Base-by-base conservation (phyloP, 1,140 invertebrate genomes). In the Achatina immaculata region DNA sequence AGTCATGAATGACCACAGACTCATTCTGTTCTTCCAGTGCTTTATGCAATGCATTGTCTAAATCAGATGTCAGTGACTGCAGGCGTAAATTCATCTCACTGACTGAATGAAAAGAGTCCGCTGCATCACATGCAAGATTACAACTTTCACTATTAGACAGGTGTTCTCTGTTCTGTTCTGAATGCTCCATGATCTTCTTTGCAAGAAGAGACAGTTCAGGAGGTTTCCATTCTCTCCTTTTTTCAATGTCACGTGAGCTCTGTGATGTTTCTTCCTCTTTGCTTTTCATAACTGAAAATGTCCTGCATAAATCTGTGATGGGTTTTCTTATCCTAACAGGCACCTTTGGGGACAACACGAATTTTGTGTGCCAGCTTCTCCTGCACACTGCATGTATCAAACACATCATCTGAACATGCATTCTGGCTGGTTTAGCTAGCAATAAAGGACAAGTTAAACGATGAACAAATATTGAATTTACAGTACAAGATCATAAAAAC, bases 321-420 rank as follows among this genome's bases (percentile, higher is more conserved):
- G 58, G 58, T 28, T 31, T 62, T 21, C 31, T 16, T 31, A 62
- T 62, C n/a, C 58, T 6, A 31, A 3, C 9, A 62, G 58, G 31
- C 58, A 62, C 9, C 31, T 31, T 6, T n/a, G n/a, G 28, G 1
- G 21, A 62, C 1, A 62, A 21, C 31, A 62, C 6, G 7, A 28
- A 9, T 16, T 62, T 62, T 21, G 7, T 21, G n/a, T 3, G 21
- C n/a, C 28, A 31, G 2, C 58, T 28, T 3, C 28, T 62, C 16
- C 58, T 62, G 21, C 28, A 7, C 6, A 21, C 2, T 11, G 16
- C 28, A 31, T 62, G n/a, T 16, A 62, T 34, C 28, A 62, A 31
- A 62, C n/a, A 28, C 58, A 62, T 34, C 58, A 62, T 62, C 58
- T 62, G 58, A 31, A 31, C 58, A 62, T 62, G 58, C 58, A 62